Evolutionary conservation across 2,113 vertebrate species (phyloP), one percentile per base, ranked within the genome.

Genomic region (Hylia prasina): DNA sequence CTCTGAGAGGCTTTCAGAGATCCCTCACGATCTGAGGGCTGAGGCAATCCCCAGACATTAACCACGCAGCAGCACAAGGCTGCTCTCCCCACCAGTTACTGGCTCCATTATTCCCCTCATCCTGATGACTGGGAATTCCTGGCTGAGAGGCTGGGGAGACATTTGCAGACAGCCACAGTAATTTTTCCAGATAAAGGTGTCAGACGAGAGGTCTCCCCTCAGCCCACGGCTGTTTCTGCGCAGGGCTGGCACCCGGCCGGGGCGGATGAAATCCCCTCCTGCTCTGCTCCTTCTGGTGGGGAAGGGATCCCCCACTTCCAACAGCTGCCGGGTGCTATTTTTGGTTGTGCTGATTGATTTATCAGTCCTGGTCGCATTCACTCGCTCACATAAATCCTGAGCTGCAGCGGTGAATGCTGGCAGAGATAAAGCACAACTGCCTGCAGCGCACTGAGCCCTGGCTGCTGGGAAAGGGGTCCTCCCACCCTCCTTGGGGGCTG

Each of bases 181-280:
- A 76, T 94, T 90, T 82, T 92, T 93, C 82, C 94, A 93, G 89
- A 95, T 94, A 87, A 87, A 94, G 83, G 94, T 63, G 81, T 89
- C 89, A 89, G 84, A 60, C 2, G 0, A 58, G 66, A 93, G 70
- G 65, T 89, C 87, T 75, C 77, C 77, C 42, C 61, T 72, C 73
- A 91, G 73, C 69, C 47, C 93, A 47, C 0, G 13, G 64, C 79
- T 86, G 75, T 75, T 72, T 77, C 75, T 86, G 86, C 0, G 0
- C 89, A 71, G 77, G 84, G 70, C 87, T 94, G 91, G 93, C 90
- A 91, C 51, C 24, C 5, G 0, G 87, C 93, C 27, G 39, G 78
- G 84, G 37, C 0, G 2, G 66, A 78, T 48, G 65, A 94, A 93
- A 94, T 76, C 91, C 75, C 73, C 91, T 82, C 79, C 81, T 87